These are phyloP conservation scores for Rhagonycha lutea DNA, from an alignment of 2,888 invertebrate species.

Conservation along the genomic window DNA sequence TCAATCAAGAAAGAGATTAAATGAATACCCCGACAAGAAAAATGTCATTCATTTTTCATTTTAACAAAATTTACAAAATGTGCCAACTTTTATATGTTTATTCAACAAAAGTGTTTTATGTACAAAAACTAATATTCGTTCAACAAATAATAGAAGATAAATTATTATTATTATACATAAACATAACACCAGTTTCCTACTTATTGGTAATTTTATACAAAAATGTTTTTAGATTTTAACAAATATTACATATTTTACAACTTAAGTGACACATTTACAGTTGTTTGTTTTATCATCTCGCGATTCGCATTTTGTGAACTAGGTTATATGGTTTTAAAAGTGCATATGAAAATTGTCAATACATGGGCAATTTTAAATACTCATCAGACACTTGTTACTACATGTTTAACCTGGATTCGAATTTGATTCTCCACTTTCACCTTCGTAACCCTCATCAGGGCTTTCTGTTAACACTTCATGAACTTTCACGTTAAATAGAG, in stretches of 20 bases:
- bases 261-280: not conserved
- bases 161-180: not conserved
- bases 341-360: conserved; percentile 5
- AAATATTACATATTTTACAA: not conserved
- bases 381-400: conserved; percentile 4
- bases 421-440: conserved; percentile 57
- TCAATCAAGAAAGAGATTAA: conserved; percentile 33
- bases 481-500: conserved; percentile 33
- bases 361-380: conserved; percentile 10
- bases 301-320: not conserved
- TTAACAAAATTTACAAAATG: not conserved
- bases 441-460: conserved; percentile 87
- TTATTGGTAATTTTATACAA: not conserved
- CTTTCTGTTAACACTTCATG: conserved; percentile 68
- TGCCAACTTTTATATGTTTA: not conserved
- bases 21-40: conserved; percentile 37
- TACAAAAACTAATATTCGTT: not conserved
- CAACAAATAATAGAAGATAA: not conserved
- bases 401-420: conserved; percentile 25
- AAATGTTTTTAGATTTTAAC: not conserved
- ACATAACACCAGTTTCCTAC: not conserved
- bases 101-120: not conserved
- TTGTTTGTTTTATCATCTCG: not conserved
- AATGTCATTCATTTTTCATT: conserved; percentile 36
- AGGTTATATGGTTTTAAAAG: not conserved